A percentile compares a stretch with the other conserved stretches of the same genome.
These are phyloP conservation scores for Loripinus fragilis DNA, from an alignment of 2,888 invertebrate genomes.

Conservation along the genomic window DNA sequence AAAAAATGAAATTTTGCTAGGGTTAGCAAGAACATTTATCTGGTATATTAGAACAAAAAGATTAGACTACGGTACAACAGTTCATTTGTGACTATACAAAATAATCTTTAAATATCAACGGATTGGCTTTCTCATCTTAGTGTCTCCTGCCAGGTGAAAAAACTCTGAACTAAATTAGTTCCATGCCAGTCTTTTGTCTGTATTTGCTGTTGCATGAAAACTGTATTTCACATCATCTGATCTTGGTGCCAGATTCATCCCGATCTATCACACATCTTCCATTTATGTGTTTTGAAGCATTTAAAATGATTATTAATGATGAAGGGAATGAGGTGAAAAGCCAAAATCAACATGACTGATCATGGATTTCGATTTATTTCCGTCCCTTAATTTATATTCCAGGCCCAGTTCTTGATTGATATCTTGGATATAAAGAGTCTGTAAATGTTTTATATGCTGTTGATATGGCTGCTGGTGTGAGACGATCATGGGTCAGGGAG, in stretches of 20 bases:
- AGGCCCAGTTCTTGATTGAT: slow-evolving; percentile 55
- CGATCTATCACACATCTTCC: slow-evolving; percentile 17
- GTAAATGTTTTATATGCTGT: slow-evolving; percentile 60
- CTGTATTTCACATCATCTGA: slow-evolving; percentile 20
- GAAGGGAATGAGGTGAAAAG: slow-evolving; percentile 50
- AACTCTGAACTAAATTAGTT: neutral
- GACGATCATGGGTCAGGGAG: slow-evolving; percentile 52
- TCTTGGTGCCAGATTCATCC: slow-evolving; percentile 5
- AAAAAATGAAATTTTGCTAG: too few species aligned
- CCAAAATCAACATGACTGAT: slow-evolving; percentile 62
- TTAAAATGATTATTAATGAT: slow-evolving; percentile 61
- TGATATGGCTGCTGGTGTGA: slow-evolving; percentile 32
- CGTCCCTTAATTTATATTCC: slow-evolving; percentile 52
- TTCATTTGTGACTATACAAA: slow-evolving; percentile 1
- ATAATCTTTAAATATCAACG: slow-evolving; percentile 16
- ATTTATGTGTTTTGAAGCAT: slow-evolving; percentile 60
- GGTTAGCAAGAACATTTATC: too few species aligned
- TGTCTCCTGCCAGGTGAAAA: neutral
- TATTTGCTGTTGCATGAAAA: slow-evolving; percentile 5
- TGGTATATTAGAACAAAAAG: neutral
- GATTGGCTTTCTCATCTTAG: slow-evolving; percentile 12
- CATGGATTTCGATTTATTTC: slow-evolving; percentile 61
- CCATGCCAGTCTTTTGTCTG: slow-evolving; percentile 17
- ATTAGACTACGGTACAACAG: neutral
- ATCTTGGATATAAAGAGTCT: slow-evolving; percentile 54